Evolutionary conservation across 2,113 vertebrate species (phyloP), one percentile per base, ranked within the genome.

Genomic region (Centrocercus urophasianus): DNA sequence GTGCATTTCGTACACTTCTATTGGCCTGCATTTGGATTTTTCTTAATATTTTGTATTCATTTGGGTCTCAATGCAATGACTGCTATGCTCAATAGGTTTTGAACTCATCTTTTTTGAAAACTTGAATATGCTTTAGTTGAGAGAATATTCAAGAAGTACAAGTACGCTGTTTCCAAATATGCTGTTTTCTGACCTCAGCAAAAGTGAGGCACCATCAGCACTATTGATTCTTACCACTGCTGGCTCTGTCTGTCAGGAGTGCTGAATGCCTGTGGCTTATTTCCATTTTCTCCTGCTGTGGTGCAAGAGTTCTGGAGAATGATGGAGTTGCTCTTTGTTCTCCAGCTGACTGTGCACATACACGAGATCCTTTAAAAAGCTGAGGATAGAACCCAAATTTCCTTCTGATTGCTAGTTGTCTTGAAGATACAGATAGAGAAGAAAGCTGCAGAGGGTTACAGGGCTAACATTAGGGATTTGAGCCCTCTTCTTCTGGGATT

Each of bases 211-310:
- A 38, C 65, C 11, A 8, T 69, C 72, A 92, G 25, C 32, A 10
- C 34, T 81, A 77, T 61, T 69, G 90, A 81, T 83, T 75, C 52
- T 83, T 61, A 72, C 28, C 0, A 1, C 11, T 72, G 9, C 38
- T 56, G 50, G 60, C 40, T 47, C 40, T 83, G 87, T 82, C 67
- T 38, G 42, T 70, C 48, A 3, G 1, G 36, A 77, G 7, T 59
- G 79, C 50, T 80, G 59, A 34, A 64, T 92, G 86, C 80, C 78
- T 87, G 40, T 76, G 84, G 74, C 72, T 38, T 82, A 64, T 87
- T 93, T 93, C 93, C 81, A 71, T 73, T 82, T 92, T 87, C 70
- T 66, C 50, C 54, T 73, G 30, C 43, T 3, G 1, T 3, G 11
- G 52, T 60, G 50, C 60, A 69, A 80, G 70, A 34, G 24, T 69